A percentile compares a stretch with the other conserved stretches of the same genome.
These are phyloP conservation scores for Machimus atricapillus DNA, from an alignment of 2,888 invertebrate genomes.

Conservation along the genomic window DNA sequence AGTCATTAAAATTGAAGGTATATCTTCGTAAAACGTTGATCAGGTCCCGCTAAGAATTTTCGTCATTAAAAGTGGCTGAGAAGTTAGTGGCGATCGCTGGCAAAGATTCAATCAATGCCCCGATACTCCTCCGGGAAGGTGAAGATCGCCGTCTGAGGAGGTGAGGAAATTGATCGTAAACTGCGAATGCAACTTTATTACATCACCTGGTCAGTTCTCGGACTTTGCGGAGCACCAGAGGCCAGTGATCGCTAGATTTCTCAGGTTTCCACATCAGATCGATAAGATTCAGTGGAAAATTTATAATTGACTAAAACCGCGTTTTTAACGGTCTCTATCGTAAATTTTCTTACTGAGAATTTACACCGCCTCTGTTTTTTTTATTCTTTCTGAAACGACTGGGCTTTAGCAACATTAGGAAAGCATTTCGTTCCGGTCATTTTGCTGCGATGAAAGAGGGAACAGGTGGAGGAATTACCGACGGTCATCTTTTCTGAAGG, in stretches of 20 bases:
- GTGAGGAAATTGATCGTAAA: conserved; percentile 23
- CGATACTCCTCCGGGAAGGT: not conserved
- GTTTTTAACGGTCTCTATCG: conserved; percentile 9
- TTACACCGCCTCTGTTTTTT: not conserved
- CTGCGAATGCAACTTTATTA: conserved; percentile 22
- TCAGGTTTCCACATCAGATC: not conserved
- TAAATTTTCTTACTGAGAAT: not conserved
- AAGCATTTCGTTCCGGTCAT: not conserved
- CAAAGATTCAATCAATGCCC: not conserved
- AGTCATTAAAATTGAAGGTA: not conserved
- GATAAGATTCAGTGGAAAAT: not conserved
- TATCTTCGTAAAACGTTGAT: not conserved
- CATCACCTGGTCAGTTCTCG: not conserved
- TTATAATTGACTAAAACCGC: not conserved
- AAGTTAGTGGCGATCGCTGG: conserved; percentile 2
- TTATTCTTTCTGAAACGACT: not conserved
- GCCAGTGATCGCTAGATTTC: conserved; percentile 7
- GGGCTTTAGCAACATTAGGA: not conserved
- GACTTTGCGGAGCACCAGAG: not conserved
- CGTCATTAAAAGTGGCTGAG: not conserved
- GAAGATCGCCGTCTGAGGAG: not conserved
- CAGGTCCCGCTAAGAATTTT: not conserved
- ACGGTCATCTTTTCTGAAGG: not conserved
- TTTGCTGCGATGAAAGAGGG: not conserved
- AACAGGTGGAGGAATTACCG: not conserved